Conservation (phyloP, 1,140 invertebrate species). For the Conus ventricosus region DNA sequence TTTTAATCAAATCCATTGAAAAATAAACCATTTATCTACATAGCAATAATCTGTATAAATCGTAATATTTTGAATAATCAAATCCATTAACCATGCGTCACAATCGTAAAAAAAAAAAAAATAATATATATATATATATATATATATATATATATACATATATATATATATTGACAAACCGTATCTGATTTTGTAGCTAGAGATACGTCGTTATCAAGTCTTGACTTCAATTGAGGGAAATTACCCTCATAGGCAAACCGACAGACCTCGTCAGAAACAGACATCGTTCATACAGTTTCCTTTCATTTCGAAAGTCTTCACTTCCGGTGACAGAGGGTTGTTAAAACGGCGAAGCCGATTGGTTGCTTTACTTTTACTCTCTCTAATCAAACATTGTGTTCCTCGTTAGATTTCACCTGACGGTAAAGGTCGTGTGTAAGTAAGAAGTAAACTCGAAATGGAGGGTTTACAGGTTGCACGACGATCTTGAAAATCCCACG, state of each 20-base stretch:
- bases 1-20: too few relatives aligned
- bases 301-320: constrained; percentile 20
- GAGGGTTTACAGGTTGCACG: background rate
- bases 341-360: background rate
- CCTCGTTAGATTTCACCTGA: background rate
- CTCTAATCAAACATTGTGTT: constrained; percentile 22
- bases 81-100: too few relatives aligned
- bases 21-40: too few relatives aligned
- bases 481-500: background rate
- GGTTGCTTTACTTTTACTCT: background rate
- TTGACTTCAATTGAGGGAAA: constrained; percentile 54
- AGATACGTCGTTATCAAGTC: constrained; percentile 52
- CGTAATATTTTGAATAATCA: too few relatives aligned
- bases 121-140: too few relatives aligned
- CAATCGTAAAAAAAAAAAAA: background rate
- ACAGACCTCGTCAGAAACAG: constrained; percentile 57
- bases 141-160: too few relatives aligned
- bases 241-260: constrained; percentile 67
- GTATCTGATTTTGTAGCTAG: constrained; percentile 58
- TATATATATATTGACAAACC: too few relatives aligned
- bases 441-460: constrained; percentile 18
- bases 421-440: constrained; percentile 3
- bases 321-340: constrained; percentile 7
- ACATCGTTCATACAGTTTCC: background rate
- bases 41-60: too few relatives aligned